Percentiles rank a stretch among this genome's conserved stretches.
Evolutionary conservation across 2,888 invertebrate genomes (phyloP).

Genomic region (Alentia gelatinosa): DNA sequence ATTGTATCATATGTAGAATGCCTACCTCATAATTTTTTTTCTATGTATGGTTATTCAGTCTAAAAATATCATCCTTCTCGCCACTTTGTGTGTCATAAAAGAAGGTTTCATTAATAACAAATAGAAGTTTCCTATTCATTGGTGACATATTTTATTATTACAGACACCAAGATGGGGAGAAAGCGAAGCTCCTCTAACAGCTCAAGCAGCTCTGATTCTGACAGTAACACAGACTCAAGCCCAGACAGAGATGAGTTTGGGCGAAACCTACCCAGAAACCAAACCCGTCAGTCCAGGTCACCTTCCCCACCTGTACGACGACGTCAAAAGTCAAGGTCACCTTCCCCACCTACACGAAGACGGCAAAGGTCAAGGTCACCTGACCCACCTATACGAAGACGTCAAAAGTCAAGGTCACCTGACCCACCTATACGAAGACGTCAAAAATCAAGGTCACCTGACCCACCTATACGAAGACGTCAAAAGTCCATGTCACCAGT

Average conservation of each 20-base stretch:
- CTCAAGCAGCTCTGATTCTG: neutral
- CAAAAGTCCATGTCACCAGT: neutral
- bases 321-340: too few species aligned
- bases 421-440: too few species aligned
- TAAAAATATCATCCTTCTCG: too few species aligned
- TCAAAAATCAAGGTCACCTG: too few species aligned
- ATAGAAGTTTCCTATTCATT: too few species aligned
- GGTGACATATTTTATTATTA: neutral
- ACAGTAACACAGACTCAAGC: neutral
- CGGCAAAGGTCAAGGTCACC: slow-evolving; percentile 27
- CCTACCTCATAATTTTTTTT: too few species aligned
- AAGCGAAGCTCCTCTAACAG: neutral
- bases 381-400: neutral
- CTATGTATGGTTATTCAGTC: too few species aligned
- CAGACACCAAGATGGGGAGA: neutral
- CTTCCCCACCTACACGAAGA: neutral
- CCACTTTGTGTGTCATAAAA: too few species aligned
- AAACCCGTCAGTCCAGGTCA: neutral
- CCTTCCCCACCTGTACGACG: too few species aligned
- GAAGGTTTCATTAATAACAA: too few species aligned
- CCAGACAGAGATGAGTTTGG: neutral
- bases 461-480: too few species aligned
- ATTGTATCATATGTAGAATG: too few species aligned
- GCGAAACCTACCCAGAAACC: neutral
- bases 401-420: slow-evolving; percentile 13